These are phyloP conservation scores for Leontopithecus rosalia DNA, from an alignment of 2,797 vertebrate species.

Conservation along the genomic window DNA sequence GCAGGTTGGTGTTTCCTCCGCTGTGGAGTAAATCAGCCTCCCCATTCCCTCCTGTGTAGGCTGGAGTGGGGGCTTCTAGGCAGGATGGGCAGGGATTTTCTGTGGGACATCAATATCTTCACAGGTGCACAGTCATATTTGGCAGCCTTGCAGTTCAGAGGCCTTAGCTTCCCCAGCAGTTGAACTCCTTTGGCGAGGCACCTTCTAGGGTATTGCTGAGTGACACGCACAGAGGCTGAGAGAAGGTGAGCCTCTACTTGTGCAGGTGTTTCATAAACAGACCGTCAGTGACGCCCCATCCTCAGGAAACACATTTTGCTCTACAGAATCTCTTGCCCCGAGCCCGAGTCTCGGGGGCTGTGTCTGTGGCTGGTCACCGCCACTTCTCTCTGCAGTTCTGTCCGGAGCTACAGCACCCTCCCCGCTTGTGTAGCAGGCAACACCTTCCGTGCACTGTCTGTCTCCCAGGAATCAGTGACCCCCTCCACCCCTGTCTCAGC, in stretches of 20 bases:
- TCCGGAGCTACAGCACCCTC: background rate
- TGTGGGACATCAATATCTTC: background rate
- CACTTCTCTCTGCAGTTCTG: accelerated
- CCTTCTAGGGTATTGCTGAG: background rate
- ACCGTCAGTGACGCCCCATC: background rate
- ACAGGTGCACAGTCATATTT: accelerated
- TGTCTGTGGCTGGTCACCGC: background rate
- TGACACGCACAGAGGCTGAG: background rate
- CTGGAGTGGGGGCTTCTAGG: accelerated
- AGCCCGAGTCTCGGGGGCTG: background rate
- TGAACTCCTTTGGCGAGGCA: background rate
- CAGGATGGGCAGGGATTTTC: background rate
- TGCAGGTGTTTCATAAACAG: background rate
- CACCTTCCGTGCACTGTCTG: background rate
- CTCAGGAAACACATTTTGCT: background rate
- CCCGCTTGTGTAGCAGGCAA: accelerated
- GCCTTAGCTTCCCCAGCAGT: background rate
- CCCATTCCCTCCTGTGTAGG: background rate
- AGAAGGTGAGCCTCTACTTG: no score
- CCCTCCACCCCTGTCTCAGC: background rate
- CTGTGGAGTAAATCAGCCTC: background rate
- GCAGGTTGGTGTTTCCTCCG: background rate
- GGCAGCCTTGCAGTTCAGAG: background rate
- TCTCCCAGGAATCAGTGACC: accelerated
- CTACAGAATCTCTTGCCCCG: background rate